A percentile compares a stretch with the other conserved stretches of the same genome.
Evolutionary conservation across 2,888 invertebrate species (phyloP).

Genomic region (Erebia ligea): DNA sequence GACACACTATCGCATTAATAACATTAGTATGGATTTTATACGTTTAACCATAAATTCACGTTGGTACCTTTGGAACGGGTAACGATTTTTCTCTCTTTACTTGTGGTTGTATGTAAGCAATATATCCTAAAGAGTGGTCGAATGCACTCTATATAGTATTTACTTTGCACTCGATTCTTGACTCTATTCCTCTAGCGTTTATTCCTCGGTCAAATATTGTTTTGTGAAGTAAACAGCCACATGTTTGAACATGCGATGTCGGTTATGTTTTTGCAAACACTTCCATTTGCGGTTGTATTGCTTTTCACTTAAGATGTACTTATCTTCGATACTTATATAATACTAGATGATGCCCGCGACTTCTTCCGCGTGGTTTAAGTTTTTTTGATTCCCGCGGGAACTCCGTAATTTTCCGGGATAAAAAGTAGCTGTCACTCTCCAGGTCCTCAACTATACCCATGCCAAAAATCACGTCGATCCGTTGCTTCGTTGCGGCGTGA

Average conservation of each 20-base stretch:
- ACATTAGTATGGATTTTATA: too few relatives aligned
- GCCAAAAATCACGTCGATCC: too few relatives aligned
- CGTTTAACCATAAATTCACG: too few relatives aligned
- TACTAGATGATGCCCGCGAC: background rate
- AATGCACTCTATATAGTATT: slow-evolving; percentile 11
- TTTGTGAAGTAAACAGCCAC: slow-evolving; percentile 13
- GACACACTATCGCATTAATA: too few relatives aligned
- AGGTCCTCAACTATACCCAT: too few relatives aligned
- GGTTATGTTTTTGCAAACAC: slow-evolving; percentile 1
- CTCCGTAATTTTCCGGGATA: too few relatives aligned
- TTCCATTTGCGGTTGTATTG: background rate
- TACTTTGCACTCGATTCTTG: slow-evolving; percentile 1
- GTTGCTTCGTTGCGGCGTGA: too few relatives aligned
- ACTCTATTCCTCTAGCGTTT: background rate
- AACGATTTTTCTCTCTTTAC: background rate
- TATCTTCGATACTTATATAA: too few relatives aligned
- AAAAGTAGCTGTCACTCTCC: too few relatives aligned
- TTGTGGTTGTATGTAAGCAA: background rate
- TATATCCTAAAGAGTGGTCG: background rate
- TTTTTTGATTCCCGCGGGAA: too few relatives aligned
- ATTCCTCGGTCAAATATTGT: slow-evolving; percentile 16
- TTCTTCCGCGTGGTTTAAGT: too few relatives aligned
- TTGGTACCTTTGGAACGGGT: too few relatives aligned
- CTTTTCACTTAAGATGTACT: slow-evolving; percentile 11
- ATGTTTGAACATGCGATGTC: slow-evolving; percentile 8